Percentiles rank a stretch among this genome's conserved stretches.
These are phyloP conservation scores for Symphodus melops DNA, from an alignment of 2,113 vertebrate species.

Conservation along the genomic window DNA sequence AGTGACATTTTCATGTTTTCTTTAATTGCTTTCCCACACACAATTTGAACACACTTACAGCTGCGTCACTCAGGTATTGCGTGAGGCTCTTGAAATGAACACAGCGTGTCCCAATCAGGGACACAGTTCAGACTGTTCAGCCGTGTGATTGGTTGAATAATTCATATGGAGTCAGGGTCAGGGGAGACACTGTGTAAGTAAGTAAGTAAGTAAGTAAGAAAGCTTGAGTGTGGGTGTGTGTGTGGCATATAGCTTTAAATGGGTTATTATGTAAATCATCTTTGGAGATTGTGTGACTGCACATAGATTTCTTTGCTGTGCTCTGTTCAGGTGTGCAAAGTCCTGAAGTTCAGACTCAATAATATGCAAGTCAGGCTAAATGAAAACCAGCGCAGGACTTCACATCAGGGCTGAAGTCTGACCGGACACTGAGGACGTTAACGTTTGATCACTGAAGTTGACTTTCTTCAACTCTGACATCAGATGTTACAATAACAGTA, in stretches of 20 bases:
- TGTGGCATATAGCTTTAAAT: conserved; percentile 41
- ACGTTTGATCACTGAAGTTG: conserved; percentile 34
- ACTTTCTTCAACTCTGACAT: conserved; percentile 20
- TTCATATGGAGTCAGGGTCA: conserved; percentile 65
- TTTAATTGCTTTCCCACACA: conserved; percentile 32
- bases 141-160: conserved; percentile 80
- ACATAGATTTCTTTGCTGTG: conserved; percentile 3
- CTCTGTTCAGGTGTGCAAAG: conserved; percentile 12
- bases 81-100: conserved; percentile 65
- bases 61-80: conserved; percentile 58
- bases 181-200: conserved; percentile 36
- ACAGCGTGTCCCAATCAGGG: conserved; percentile 74
- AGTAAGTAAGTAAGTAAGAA: conserved; percentile 32
- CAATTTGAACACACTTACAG: conserved; percentile 24
- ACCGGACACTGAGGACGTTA: conserved; percentile 33
- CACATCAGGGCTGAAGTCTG: neutral
- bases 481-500: neutral
- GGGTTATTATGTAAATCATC: conserved; percentile 61
- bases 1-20: conserved; percentile 6
- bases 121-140: conserved; percentile 67
- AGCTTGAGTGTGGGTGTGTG: conserved; percentile 9
- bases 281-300: conserved; percentile 23
- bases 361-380: neutral
- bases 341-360: neutral
- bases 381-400: conserved; percentile 9